Conservation (phyloP, 2,797 vertebrate species). For the Propithecus deckenii region DNA sequence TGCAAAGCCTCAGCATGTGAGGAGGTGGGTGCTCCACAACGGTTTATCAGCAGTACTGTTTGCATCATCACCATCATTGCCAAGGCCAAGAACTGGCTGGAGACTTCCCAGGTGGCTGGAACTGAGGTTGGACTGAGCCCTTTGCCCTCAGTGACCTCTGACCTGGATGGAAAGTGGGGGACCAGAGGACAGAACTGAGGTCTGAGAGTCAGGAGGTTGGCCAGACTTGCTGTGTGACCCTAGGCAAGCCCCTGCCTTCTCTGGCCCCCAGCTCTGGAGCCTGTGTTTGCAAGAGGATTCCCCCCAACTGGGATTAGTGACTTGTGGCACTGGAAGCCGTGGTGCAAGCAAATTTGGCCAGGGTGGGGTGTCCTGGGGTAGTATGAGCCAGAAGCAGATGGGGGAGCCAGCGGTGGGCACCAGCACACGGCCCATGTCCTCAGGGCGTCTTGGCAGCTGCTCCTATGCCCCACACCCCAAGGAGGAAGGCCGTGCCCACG, state of each 20-base stretch:
- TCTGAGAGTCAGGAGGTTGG: background rate
- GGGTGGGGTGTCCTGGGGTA: background rate
- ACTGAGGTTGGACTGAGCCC: background rate
- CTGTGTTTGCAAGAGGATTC: background rate
- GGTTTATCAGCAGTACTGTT: background rate
- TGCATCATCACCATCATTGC: background rate
- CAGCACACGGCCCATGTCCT: background rate
- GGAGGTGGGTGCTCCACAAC: background rate
- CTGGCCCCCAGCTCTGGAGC: background rate
- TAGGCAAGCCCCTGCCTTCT: background rate
- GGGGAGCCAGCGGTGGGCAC: background rate
- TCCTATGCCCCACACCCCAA: background rate
- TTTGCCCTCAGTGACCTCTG: background rate
- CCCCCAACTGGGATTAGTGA: background rate
- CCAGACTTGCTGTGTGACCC: background rate
- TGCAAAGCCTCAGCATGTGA: background rate
- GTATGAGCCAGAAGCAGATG: background rate
- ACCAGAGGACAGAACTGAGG: background rate
- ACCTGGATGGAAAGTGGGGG: background rate
- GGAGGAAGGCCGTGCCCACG: conserved; percentile 52
- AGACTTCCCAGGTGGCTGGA: background rate
- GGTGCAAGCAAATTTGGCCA: no score
- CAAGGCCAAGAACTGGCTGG: background rate
- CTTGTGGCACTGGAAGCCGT: background rate
- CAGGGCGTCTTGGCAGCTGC: conserved; percentile 1